Percentiles rank a stretch among this genome's conserved stretches.
These are phyloP conservation scores for Fulmarus glacialis DNA, from an alignment of 2,113 vertebrate genomes.

Conservation along the genomic window DNA sequence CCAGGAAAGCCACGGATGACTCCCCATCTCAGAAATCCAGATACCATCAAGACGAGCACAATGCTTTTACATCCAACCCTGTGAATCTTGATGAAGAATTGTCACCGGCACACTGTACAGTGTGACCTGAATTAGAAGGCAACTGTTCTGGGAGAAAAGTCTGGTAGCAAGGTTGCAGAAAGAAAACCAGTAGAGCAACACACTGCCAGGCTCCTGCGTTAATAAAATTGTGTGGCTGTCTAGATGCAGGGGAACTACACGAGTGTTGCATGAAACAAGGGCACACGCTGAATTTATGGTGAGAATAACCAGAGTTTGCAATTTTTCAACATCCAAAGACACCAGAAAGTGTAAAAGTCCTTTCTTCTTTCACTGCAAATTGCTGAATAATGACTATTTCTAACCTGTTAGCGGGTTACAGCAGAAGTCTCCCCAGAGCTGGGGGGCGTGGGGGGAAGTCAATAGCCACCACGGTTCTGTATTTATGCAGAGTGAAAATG, in stretches of 20 bases:
- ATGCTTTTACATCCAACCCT: not conserved
- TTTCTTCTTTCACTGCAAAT: not conserved
- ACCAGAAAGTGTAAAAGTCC: not conserved
- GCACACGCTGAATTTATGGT: not conserved
- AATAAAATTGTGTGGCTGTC: accelerated
- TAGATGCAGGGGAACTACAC: not conserved
- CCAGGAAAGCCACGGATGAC: not conserved
- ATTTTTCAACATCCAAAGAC: not conserved
- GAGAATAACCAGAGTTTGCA: not conserved
- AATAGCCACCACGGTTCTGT: accelerated
- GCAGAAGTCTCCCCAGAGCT: accelerated
- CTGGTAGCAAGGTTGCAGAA: not conserved
- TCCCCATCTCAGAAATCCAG: not conserved
- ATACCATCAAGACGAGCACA: not conserved
- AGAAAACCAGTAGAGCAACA: not conserved
- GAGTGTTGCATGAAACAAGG: not conserved
- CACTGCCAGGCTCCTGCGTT: accelerated
- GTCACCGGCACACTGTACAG: not conserved
- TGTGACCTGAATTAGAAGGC: not conserved
- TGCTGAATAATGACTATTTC: not conserved
- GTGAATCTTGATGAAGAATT: not conserved
- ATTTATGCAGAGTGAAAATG: not conserved
- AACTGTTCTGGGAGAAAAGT: not conserved
- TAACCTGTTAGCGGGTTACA: not conserved
- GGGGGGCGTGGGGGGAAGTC: accelerated